Conservation (phyloP, 2,888 invertebrate species). For the Clitarchus hookeri region DNA sequence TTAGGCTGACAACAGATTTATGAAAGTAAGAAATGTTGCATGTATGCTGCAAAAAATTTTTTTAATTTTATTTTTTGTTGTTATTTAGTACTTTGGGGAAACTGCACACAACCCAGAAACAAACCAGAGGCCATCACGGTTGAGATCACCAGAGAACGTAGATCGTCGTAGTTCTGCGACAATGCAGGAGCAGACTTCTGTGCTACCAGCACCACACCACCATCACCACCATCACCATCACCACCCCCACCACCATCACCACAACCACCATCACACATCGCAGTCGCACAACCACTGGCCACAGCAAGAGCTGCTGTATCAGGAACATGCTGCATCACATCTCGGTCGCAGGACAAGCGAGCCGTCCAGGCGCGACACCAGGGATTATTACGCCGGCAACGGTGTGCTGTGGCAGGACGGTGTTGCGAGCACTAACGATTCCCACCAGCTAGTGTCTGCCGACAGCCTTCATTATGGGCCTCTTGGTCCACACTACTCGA, state of each 20-base stretch:
- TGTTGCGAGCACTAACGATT: neutral
- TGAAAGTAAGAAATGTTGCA: no score
- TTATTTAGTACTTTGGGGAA: constrained; percentile 80
- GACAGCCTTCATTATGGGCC: no score
- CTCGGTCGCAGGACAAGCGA: constrained; percentile 17
- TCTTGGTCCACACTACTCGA: constrained; percentile 35
- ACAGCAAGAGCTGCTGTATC: constrained; percentile 6
- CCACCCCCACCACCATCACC: constrained; percentile 37
- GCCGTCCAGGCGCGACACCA: neutral
- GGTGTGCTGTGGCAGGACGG: neutral
- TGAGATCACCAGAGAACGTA: constrained; percentile 54
- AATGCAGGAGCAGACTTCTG: constrained; percentile 31
- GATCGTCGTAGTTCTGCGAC: constrained; percentile 26
- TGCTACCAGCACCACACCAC: constrained; percentile 28
- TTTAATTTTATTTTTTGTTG: neutral
- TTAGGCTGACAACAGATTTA: no score
- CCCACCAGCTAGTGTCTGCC: neutral
- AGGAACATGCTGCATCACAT: constrained; percentile 22
- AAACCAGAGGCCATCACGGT: constrained; percentile 65
- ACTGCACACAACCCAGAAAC: constrained; percentile 89
- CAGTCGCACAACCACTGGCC: constrained; percentile 18
- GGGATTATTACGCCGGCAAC: neutral
- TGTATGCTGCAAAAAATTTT: no score
- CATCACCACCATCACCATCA: constrained; percentile 43
- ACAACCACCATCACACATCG: constrained; percentile 21